Evolutionary conservation across 2,888 invertebrate species (phyloP), one percentile per base, ranked within the genome.

Genomic region (Oscheius sp.): DNA sequence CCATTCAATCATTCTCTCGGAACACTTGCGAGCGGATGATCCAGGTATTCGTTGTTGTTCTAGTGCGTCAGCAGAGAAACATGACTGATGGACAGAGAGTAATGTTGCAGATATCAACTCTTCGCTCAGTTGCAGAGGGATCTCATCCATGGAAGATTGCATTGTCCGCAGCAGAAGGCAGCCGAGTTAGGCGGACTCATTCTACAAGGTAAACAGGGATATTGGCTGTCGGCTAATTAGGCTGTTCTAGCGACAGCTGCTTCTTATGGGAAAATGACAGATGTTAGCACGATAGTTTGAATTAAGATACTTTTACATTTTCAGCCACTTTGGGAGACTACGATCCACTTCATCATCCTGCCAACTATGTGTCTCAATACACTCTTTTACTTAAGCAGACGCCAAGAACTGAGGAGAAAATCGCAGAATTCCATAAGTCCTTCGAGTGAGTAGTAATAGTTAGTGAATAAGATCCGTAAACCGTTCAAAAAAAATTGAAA

Each of bases 251-350:
- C n/a, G n/a, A n/a, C n/a, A n/a, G n/a, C n/a, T n/a, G n/a, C n/a
- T n/a, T n/a, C n/a, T n/a, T n/a, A n/a, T n/a, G n/a, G n/a, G n/a
- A n/a, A n/a, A n/a, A n/a, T n/a, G n/a, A 5, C 45, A 44, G 8
- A 14, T 44, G 8, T 44, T 20, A 8, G 8, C 12, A 20, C 17
- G 45, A 6, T 20, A 44, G 17, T 44, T 44, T 14, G 36, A 36
- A 36, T 36, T 14, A 36, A 36, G 36, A 36, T 36, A 36, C 36
- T 36, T 8, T 22, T 8, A n/a, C 9, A 2, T 20, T 77, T 80
- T 32, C 88, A 95, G 96, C 94, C 85, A 95, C 96, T 87, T 89
- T 96, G 33, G 97, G 96, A 0, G 96, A 97, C 87, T 94, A 92
- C 86, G 92, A 95, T 86, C 92, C 93, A 20, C 92, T 92, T 77